These are phyloP conservation scores for Pterois miles DNA, from an alignment of 2,797 vertebrate species.

Conservation along the genomic window DNA sequence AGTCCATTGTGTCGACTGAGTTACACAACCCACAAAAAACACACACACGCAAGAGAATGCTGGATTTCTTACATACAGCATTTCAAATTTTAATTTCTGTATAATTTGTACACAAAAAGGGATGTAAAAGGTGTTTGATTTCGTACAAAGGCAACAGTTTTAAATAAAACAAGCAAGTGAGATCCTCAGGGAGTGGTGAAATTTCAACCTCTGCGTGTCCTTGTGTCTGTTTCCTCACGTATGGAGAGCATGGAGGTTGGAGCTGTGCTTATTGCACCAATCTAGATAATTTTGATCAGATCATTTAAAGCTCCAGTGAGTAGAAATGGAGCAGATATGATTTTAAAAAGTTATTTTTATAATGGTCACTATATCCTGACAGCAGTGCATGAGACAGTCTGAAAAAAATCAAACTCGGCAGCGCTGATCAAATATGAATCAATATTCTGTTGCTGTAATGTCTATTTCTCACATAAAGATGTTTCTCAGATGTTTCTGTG, in stretches of 20 bases:
- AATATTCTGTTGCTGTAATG: too few relatives aligned
- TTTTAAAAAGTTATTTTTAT: too few relatives aligned
- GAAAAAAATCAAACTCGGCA: too few relatives aligned
- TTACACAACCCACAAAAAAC: background rate
- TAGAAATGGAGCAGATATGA: too few relatives aligned
- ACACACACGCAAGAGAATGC: background rate
- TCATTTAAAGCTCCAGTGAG: too few relatives aligned
- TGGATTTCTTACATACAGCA: background rate
- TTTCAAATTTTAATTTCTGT: slow-evolving; percentile 6
- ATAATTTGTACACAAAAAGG: background rate
- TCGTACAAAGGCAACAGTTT: background rate
- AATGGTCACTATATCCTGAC: too few relatives aligned
- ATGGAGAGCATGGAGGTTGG: background rate
- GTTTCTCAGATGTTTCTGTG: too few relatives aligned
- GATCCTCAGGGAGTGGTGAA: background rate
- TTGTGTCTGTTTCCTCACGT: slow-evolving; percentile 9
- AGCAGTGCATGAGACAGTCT: too few relatives aligned
- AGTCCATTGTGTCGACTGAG: slow-evolving; percentile 60
- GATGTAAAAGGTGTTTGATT: background rate
- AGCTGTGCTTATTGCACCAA: slow-evolving; percentile 17
- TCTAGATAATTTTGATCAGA: too few relatives aligned
- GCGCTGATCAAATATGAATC: too few relatives aligned
- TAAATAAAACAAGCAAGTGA: slow-evolving; percentile 9
- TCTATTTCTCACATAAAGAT: too few relatives aligned
- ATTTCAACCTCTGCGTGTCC: background rate